Percentiles rank a stretch among this genome's conserved stretches.
Conservation (phyloP, 2,888 invertebrate species). For the Drosophila acutilabella region DNA sequence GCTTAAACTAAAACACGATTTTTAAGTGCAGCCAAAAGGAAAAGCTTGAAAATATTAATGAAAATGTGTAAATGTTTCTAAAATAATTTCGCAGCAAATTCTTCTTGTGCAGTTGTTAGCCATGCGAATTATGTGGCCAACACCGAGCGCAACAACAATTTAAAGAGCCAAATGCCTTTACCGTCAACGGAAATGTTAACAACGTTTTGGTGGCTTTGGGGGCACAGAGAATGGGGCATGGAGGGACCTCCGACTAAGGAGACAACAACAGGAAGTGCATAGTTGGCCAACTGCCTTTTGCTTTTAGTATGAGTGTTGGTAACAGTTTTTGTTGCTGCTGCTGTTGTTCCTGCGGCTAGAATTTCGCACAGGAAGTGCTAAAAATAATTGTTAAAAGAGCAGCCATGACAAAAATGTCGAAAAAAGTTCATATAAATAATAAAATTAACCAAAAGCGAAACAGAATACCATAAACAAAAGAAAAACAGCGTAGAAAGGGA, state of each 20-base stretch:
- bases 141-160: constrained; percentile 25
- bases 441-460: constrained; percentile 52
- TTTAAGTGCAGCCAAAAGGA: constrained; percentile 46
- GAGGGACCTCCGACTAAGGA: neutral
- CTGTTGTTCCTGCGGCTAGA: constrained; percentile 40
- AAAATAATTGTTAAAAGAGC: constrained; percentile 51
- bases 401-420: constrained; percentile 33
- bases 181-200: constrained; percentile 60
- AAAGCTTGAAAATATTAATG: constrained; percentile 5
- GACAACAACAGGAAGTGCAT: constrained; percentile 57
- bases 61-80: constrained; percentile 59
- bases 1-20: constrained; percentile 45
- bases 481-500: constrained; percentile 3
- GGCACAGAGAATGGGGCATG: neutral
- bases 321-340: constrained; percentile 23
- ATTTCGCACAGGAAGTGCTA: constrained; percentile 64
- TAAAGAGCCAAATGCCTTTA: constrained; percentile 35
- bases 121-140: constrained; percentile 56
- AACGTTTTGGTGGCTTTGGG: constrained; percentile 26
- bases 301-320: neutral
- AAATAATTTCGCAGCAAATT: constrained; percentile 62
- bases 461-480: neutral
- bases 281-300: constrained; percentile 43
- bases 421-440: constrained; percentile 52
- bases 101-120: constrained; percentile 61